phyloP scores from a whole-genome alignment of 1,140 invertebrate genomes.

The Campoletis sonorensis region DNA sequence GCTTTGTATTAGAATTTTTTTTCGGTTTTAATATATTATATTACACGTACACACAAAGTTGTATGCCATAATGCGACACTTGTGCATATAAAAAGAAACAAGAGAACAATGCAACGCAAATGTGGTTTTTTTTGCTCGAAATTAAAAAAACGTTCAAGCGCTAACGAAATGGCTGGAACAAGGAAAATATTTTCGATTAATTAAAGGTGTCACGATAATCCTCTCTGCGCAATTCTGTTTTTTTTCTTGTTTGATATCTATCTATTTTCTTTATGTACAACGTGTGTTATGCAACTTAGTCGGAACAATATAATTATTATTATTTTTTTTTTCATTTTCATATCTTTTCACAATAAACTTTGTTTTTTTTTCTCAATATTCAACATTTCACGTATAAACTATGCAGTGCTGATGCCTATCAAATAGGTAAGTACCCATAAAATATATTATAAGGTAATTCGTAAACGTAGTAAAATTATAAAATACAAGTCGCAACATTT shows the following conservation, averaged over 20 bases:
- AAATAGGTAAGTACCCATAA: conserved; percentile 71
- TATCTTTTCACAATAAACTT: conserved; percentile 62
- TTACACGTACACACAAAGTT: conserved; percentile 43
- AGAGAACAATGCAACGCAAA: not conserved
- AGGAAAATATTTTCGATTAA: conserved; percentile 60
- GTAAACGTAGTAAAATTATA: conserved; percentile 72
- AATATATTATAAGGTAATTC: conserved; percentile 67
- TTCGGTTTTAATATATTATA: conserved; percentile 20
- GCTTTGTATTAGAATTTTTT: conserved; percentile 33
- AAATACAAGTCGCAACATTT: conserved; percentile 68
- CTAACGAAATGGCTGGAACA: conserved; percentile 55
- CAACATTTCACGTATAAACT: conserved; percentile 71
- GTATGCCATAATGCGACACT: conserved; percentile 56
- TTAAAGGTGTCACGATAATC: conserved; percentile 50
- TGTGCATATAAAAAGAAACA: conserved; percentile 62
- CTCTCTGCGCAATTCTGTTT: conserved; percentile 39
- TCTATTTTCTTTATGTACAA: conserved; percentile 62
- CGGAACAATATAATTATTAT: conserved; percentile 54
- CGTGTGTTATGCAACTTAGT: conserved; percentile 58
- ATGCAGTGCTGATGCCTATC: conserved; percentile 68
- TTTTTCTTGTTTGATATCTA: conserved; percentile 45
- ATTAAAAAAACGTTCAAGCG: conserved; percentile 52
- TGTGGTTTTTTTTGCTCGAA: not conserved
- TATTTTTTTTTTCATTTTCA: conserved; percentile 4
- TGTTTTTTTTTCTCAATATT: conserved; percentile 60